Base-by-base conservation (phyloP, 2,888 invertebrate species). In the Torymus tubicola region DNA sequence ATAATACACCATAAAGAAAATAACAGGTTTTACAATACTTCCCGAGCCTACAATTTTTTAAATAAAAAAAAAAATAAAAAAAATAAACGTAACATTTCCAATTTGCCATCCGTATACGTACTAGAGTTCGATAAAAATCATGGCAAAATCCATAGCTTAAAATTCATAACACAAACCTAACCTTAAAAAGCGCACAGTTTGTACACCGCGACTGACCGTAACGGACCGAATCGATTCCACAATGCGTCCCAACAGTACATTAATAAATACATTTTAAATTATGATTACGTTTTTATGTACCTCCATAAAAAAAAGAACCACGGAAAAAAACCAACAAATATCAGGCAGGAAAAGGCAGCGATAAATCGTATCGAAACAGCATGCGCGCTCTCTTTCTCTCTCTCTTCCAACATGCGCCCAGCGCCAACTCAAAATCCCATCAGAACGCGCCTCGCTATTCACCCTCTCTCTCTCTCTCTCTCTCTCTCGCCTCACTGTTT, bases 371-470 rank as follows among this genome's bases (percentile, higher is more conserved):
- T 3, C 53, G 24, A 24, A 61, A 52, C 42, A 42, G 1, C 21
- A 21, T 21, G 21, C 21, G 42, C 42, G 42, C 5, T 3, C 31
- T 31, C 31, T 31, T 5, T 31, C 42, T 42, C 42, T 42, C 42
- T 42, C 42, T 42, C 42, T 42, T 8, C 42, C 42, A 42, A 42
- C 42, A 11, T 21, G 24, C 61, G 16, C 61, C 52, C 61, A 50
- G 21, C 71, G 21, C 52, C n/a, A 75, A 18, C 60, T 69, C 71
- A 61, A 69, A 77, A 67, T 53, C 60, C 71, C 71, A 67, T 55
- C 18, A 31, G 24, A 21, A 13, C 21, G 58, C 55, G 58, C 55
- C 63, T 55, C 31, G 73, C 64, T 52, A 50, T 16, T 42, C 65
- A 50, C 65, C 24, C 5, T 11, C 65, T 65, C 65, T 50, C 65